Percentiles rank a stretch among this genome's conserved stretches.
Evolutionary conservation across 2,113 vertebrate genomes (phyloP).

Genomic region (Atrichornis clamosus): DNA sequence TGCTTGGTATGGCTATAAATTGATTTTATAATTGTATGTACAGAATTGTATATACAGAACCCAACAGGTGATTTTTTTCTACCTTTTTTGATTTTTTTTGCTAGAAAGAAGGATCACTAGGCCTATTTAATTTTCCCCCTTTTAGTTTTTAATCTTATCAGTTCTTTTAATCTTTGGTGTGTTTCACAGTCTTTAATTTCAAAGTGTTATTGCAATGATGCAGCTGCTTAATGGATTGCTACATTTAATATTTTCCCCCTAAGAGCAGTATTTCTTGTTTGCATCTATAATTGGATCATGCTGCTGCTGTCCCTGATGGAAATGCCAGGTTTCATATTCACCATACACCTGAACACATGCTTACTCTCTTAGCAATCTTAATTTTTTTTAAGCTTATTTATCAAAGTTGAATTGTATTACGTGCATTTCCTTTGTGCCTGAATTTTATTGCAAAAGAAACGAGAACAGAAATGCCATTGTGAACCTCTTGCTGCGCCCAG

Average conservation of each 20-base stretch:
- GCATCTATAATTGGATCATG: slow-evolving; percentile 55
- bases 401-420: slow-evolving; percentile 19
- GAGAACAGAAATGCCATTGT: not conserved
- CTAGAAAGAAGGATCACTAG: not conserved
- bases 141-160: not conserved
- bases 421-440: slow-evolving; percentile 1
- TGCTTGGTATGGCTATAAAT: not conserved
- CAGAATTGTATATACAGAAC: not conserved
- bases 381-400: slow-evolving; percentile 42
- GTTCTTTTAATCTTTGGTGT: not conserved
- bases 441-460: slow-evolving; percentile 45
- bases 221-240: slow-evolving; percentile 49
- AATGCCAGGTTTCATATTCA: slow-evolving; percentile 34
- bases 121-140: not conserved
- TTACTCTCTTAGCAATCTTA: slow-evolving; percentile 40
- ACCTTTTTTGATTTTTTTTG: not conserved
- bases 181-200: slow-evolving; percentile 56
- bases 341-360: slow-evolving; percentile 33
- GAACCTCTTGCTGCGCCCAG: not conserved
- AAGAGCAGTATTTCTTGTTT: slow-evolving; percentile 60
- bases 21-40: not conserved
- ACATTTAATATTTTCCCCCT: slow-evolving; percentile 43
- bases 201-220: slow-evolving; percentile 55
- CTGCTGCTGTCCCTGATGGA: slow-evolving; percentile 22
- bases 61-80: too few relatives aligned